Conservation (phyloP, 2,797 vertebrate genomes). For the Sorex maritimensis region DNA sequence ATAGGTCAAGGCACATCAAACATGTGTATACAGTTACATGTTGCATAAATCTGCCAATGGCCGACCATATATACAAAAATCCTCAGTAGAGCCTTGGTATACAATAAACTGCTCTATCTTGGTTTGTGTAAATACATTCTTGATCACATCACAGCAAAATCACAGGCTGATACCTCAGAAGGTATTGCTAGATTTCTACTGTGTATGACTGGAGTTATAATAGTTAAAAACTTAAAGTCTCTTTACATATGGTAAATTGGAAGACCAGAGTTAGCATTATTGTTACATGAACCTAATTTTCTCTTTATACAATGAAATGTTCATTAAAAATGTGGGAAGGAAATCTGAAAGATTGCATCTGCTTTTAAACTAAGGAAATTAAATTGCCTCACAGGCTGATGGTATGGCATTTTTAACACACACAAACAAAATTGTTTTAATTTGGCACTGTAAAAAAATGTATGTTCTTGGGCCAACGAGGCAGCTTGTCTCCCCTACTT, state of each 20-base stretch:
- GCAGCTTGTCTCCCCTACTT: background rate
- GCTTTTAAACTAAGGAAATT: constrained; percentile 47
- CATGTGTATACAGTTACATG: background rate
- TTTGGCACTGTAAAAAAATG: background rate
- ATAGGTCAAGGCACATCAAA: background rate
- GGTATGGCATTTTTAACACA: background rate
- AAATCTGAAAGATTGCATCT: constrained; percentile 47
- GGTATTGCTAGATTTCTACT: background rate
- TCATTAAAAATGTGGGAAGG: constrained; percentile 40
- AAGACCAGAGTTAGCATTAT: constrained; percentile 4
- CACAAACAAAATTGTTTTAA: background rate
- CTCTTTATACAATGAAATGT: constrained; percentile 45
- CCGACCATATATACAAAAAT: no score
- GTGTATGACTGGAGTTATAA: background rate
- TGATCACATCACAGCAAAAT: background rate
- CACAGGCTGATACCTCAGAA: background rate
- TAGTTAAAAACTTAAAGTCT: constrained; percentile 20
- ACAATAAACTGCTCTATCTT: background rate
- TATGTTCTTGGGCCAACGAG: background rate
- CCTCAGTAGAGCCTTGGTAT: background rate
- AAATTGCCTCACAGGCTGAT: constrained; percentile 15
- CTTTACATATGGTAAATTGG: constrained; percentile 22
- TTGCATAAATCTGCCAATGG: background rate
- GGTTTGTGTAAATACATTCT: background rate
- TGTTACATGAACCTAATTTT: background rate